phyloP scores from a whole-genome alignment of 2,797 vertebrate species.

The Hephaestus fuliginosus region DNA sequence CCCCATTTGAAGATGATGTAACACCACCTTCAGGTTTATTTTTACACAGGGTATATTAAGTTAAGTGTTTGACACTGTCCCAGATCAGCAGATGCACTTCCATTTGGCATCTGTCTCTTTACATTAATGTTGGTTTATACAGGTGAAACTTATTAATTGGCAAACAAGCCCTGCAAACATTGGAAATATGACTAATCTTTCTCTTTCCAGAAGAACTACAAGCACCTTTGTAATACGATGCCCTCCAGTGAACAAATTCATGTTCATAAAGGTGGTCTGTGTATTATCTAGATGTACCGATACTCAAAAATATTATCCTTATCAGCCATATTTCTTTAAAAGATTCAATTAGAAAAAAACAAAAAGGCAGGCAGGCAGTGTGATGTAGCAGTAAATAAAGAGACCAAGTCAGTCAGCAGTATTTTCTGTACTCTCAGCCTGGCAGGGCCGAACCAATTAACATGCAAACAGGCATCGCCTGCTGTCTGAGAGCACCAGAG shows the following conservation, averaged over 20 bases:
- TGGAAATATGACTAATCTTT: slow-evolving; percentile 21
- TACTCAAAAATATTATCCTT: neutral
- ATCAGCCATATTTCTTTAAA: neutral
- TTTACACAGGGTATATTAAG: slow-evolving; percentile 16
- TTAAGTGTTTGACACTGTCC: slow-evolving; percentile 15
- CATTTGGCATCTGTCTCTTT: slow-evolving; percentile 20
- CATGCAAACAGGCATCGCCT: slow-evolving; percentile 52
- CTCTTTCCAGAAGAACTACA: neutral
- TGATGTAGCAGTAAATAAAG: slow-evolving; percentile 53
- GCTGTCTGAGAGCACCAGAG: slow-evolving; percentile 46
- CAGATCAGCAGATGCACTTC: slow-evolving; percentile 36
- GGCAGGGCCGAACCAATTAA: slow-evolving; percentile 48
- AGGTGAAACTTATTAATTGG: slow-evolving; percentile 6
- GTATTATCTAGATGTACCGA: slow-evolving; percentile 6
- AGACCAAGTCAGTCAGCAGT: slow-evolving; percentile 46
- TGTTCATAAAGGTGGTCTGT: slow-evolving; percentile 3
- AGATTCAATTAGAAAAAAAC: neutral
- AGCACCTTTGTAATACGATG: neutral
- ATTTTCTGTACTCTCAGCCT: slow-evolving; percentile 45
- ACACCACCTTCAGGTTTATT: slow-evolving; percentile 22
- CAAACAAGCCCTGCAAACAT: slow-evolving; percentile 6
- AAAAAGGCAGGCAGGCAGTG: slow-evolving; percentile 37
- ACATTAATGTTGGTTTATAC: slow-evolving; percentile 6
- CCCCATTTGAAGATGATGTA: neutral
- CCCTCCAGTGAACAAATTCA: neutral